Percentiles rank a stretch among this genome's conserved stretches.
Conservation (phyloP, 2,797 vertebrate genomes). For the Silurus lanzhouensis region DNA sequence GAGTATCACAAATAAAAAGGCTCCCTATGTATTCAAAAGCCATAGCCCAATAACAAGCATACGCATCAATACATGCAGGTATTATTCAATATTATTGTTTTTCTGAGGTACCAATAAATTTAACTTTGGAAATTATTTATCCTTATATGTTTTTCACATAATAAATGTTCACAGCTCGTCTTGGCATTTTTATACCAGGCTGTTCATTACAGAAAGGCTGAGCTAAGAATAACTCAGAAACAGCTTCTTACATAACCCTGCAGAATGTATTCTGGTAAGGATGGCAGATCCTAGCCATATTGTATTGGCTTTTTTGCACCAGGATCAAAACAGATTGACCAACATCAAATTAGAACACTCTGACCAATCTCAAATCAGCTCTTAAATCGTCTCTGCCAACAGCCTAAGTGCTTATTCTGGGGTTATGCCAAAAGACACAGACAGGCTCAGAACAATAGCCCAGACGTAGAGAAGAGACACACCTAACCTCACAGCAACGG, state of each 20-base stretch:
- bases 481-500: constrained; percentile 20
- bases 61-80: constrained; percentile 4
- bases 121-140: background rate
- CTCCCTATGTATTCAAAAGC: background rate
- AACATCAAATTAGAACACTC: constrained; percentile 22
- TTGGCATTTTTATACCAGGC: constrained; percentile 69
- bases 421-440: constrained; percentile 8
- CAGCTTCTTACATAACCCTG: constrained; percentile 78
- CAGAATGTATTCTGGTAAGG: constrained; percentile 73
- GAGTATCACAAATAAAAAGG: constrained; percentile 58
- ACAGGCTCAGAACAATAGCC: constrained; percentile 10
- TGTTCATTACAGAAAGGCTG: constrained; percentile 73
- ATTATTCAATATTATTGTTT: background rate
- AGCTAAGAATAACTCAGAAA: constrained; percentile 78
- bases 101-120: background rate
- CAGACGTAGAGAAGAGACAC: constrained; percentile 2
- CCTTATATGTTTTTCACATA: constrained; percentile 59
- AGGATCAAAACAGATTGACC: constrained; percentile 19
- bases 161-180: constrained; percentile 64
- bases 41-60: constrained; percentile 14
- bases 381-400: constrained; percentile 12
- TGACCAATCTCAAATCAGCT: constrained; percentile 21
- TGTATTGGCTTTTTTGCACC: constrained; percentile 38
- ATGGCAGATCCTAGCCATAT: constrained; percentile 56
- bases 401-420: constrained; percentile 8